Evolutionary conservation across 2,888 invertebrate species (phyloP), one percentile per base, ranked within the genome.

Genomic region (Serrognathus titanus): DNA sequence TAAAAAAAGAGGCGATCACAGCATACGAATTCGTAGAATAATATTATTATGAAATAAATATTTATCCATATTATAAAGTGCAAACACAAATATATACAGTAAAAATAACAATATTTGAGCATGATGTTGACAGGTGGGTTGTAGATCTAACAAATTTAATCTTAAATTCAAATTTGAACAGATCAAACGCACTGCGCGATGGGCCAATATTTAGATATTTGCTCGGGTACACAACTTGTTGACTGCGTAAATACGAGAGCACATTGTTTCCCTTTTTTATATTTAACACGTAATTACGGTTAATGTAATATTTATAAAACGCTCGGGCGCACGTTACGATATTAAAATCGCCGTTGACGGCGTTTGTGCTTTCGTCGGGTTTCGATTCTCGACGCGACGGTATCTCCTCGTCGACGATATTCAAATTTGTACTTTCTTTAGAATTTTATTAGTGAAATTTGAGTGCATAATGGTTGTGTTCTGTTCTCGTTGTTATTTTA

Each of bases 91-190:
- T 41, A 37, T 37, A 41, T 38, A 53, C 70, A 45, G 51, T 70
- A 72, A 73, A 75, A 75, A 75, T 72, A 74, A 74, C 71, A 75
- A 76, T 75, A 75, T 75, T 75, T 75, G 73, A 71, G 71, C 69
- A 66, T 67, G 66, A 67, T 75, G 76, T 75, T 75, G 76, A 76
- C 75, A 76, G 75, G 75, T 75, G 72, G 73, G 74, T 72, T 70
- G 72, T 74, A 72, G 73, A 72, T 75, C 74, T 73, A 76, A 76
- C 76, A 75, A 77, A 76, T 76, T 74, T 77, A 77, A 77, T 77
- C 77, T 77, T 77, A 76, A 76, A 77, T 76, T 76, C 76, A 77
- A 77, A 77, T 77, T 77, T 77, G 77, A 75, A 76, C 75, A 76
- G 77, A 77, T 77, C 77, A 76, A 77, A 77, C 75, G 75, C 69